phyloP scores from a whole-genome alignment of 2,113 vertebrate species.

The Mixornis gularis region DNA sequence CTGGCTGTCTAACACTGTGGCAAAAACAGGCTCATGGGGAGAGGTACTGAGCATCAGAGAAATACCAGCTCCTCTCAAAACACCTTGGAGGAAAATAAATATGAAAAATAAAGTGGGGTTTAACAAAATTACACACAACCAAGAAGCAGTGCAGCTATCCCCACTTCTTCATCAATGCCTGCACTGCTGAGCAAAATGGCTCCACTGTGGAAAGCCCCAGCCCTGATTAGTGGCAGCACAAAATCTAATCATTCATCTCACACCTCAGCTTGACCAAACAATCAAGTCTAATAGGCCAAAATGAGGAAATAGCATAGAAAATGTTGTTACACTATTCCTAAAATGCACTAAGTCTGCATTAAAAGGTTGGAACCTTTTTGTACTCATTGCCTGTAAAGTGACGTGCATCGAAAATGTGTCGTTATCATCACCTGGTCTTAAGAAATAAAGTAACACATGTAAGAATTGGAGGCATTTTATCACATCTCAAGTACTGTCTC shows the following conservation, averaged over 20 bases:
- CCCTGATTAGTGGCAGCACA: background rate
- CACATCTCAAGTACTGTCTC: background rate
- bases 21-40: background rate
- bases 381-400: background rate
- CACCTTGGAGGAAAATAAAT: background rate
- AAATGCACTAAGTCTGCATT: background rate
- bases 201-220: background rate
- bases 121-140: background rate
- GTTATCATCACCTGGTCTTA: background rate
- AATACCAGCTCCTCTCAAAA: background rate
- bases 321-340: background rate
- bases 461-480: background rate
- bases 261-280: background rate
- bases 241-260: background rate
- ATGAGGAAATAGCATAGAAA: background rate
- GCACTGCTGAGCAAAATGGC: background rate
- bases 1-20: background rate
- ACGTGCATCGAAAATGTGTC: accelerated
- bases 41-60: background rate
- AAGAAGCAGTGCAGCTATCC: background rate
- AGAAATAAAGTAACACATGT: background rate
- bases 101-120: background rate
- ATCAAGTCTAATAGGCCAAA: background rate
- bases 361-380: background rate
- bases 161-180: background rate